Evolutionary conservation across 2,888 invertebrate genomes (phyloP).

Genomic region (Habrosyne pyritoides): DNA sequence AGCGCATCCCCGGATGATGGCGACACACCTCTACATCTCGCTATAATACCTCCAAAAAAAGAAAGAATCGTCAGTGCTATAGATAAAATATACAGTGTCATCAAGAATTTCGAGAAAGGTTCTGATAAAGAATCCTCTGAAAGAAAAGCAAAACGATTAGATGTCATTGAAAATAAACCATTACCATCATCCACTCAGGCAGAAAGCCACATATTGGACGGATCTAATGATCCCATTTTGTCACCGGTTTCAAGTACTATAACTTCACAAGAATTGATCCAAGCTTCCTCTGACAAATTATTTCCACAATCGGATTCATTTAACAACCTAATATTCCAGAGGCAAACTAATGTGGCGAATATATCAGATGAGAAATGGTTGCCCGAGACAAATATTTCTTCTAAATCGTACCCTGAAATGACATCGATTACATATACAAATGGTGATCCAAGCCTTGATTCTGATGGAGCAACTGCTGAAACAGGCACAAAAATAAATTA

Average conservation of each 20-base stretch:
- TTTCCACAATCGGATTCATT: neutral
- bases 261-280: neutral
- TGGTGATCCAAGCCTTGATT: neutral
- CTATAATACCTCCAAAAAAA: conserved; percentile 61
- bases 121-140: neutral
- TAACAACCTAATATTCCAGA: neutral
- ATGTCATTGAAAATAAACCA: neutral
- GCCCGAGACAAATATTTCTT: neutral
- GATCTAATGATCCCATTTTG: neutral
- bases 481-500: neutral
- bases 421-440: neutral
- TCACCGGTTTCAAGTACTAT: neutral
- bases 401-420: neutral
- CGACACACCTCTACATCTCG: conserved; percentile 33
- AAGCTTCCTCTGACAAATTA: neutral
- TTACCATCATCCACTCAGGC: neutral
- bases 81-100: conserved; percentile 62
- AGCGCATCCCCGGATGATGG: conserved; percentile 15
- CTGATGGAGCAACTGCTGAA: neutral
- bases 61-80: conserved; percentile 66
- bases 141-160: neutral
- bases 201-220: neutral
- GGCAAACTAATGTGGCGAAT: neutral
- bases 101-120: conserved; percentile 30
- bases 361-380: neutral